Conservation (phyloP, 2,888 invertebrate genomes). For the Eristalis tenax region DNA sequence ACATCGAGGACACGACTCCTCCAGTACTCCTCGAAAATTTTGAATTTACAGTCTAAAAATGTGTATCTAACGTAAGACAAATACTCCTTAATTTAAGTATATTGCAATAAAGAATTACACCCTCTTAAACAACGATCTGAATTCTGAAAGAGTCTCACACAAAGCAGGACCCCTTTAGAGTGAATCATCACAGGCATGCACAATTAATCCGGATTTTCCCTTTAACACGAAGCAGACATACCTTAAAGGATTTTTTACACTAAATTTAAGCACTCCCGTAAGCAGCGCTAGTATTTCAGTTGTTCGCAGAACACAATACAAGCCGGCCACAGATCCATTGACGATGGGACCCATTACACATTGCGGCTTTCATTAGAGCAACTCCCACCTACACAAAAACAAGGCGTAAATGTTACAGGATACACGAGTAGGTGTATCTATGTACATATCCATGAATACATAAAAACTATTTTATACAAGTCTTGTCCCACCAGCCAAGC, state of each 20-base stretch:
- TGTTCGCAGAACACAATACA: constrained; percentile 23
- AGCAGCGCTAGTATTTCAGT: constrained; percentile 2
- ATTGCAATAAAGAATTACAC: too few species aligned
- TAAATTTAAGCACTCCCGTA: not conserved
- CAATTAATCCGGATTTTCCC: too few species aligned
- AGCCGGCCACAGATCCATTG: not conserved
- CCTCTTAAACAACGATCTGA: too few species aligned
- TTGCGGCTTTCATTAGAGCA: not conserved
- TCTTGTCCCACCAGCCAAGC: constrained; percentile 6
- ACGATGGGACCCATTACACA: not conserved
- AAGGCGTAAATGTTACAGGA: not conserved
- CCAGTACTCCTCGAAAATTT: too few species aligned
- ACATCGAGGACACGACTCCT: too few species aligned
- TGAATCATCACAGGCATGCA: too few species aligned
- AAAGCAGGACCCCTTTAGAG: too few species aligned
- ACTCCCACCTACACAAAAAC: not conserved
- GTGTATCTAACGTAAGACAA: too few species aligned
- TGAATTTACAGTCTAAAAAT: too few species aligned
- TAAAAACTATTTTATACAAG: constrained; percentile 42
- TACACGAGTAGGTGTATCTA: not conserved
- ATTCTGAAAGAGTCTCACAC: too few species aligned
- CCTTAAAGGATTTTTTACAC: not conserved
- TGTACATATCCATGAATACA: not conserved
- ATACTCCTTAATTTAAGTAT: too few species aligned
- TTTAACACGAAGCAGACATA: too few species aligned